Evolutionary conservation across 92 coral and sea anemone species (phyloP), one percentile per base, ranked within the genome.

Genomic region (Desmophyllum pertusum): DNA sequence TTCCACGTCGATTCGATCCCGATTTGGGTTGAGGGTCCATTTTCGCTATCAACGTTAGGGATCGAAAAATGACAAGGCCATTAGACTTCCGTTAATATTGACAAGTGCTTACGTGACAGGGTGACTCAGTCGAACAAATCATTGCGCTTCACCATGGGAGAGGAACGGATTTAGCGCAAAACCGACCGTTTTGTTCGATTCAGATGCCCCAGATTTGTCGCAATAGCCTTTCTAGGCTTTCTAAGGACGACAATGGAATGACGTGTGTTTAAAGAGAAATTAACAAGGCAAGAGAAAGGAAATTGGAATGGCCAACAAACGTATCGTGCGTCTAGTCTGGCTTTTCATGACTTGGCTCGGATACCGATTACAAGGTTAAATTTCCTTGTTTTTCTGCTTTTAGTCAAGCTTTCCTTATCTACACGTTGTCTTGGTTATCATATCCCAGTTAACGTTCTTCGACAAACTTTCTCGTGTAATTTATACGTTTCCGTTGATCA

Each of bases 71-170:
- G 55, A 25, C 57, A 78, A 15, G 41, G 36, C 76, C 76, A 80
- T 67, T 80, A 73, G 76, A 45, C 68, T 65, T 68, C 66, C 59
- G 66, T 41, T 68, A 13, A 73, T 67, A 68, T 61, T 80, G 67
- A 51, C 84, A 35, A 33, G 67, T 59, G 61, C 68, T 82, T 82
- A 71, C 86, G 86, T 82, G 86, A 82, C 86, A 72, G 59, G 41
- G 66, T 14, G 57, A 9, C 41, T 42, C 73, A 21, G 64, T 37
- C 45, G 61, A 36, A 55, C 33, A 52, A 57, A 72, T 38, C 78
- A 25, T 30, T 57, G 71, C 55, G 59, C 43, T 51, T n/a, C 64
- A 15, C 71, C 2, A 10, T 1, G 18, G 40, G 45, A 66, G 33
- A 37, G 57, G 40, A n/a, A 61, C 55, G 70, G 72, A 78, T 10